phyloP scores from a whole-genome alignment of 2,888 invertebrate species.

The Eupithecia pulchellata region DNA sequence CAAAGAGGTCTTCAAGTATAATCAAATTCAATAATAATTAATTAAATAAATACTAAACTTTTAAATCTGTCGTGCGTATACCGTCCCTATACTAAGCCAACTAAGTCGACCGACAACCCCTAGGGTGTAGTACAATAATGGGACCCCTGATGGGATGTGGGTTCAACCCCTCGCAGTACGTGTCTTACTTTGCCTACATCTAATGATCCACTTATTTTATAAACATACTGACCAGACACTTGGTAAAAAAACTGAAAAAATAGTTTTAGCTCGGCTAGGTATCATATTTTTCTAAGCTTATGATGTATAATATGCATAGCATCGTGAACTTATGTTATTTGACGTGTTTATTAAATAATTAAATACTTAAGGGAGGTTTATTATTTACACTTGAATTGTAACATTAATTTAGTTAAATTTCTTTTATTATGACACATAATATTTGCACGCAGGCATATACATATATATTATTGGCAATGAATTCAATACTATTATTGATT shows the following conservation, averaged over 20 bases:
- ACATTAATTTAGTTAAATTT: no score
- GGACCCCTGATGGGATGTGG: slow-evolving; percentile 18
- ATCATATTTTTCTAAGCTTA: not conserved
- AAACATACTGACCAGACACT: not conserved
- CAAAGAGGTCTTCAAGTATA: no score
- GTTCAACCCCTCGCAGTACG: slow-evolving; percentile 22
- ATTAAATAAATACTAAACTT: slow-evolving; percentile 15
- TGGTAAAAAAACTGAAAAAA: not conserved
- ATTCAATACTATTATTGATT: no score
- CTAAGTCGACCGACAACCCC: slow-evolving; percentile 19
- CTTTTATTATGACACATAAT: no score
- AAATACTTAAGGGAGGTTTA: no score
- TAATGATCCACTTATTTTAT: not conserved
- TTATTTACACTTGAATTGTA: no score
- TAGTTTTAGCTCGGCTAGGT: no score
- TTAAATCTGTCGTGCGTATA: not conserved
- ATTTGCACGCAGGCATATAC: no score
- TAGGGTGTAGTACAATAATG: slow-evolving; percentile 26
- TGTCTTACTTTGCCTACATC: not conserved
- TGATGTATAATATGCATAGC: not conserved
- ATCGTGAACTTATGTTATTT: not conserved
- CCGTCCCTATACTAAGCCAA: slow-evolving; percentile 17
- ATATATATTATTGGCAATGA: no score
- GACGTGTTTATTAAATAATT: no score
- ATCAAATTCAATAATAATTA: no score